Base-by-base conservation (phyloP, 1,140 invertebrate species). In the Periplaneta americana region DNA sequence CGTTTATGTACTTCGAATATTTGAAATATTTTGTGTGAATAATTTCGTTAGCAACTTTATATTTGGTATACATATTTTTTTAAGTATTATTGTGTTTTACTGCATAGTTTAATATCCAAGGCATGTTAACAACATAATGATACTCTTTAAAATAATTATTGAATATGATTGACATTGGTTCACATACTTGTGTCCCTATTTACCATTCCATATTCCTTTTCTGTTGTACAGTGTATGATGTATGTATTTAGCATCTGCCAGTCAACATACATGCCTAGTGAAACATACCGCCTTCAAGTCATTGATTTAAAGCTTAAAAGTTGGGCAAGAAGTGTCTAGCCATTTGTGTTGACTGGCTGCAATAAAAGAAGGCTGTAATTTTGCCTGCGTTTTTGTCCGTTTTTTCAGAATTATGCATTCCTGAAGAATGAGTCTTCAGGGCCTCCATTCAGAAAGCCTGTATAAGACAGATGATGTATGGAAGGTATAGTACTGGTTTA, bases 321-420 rank as follows among this genome's bases (percentile, higher is more conserved):
- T 22, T 76, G 6, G 33, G 8, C 33, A 76, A 22, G 33, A 17
- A 34, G 15, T 11, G 11, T 32, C 22, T 32, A 57, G 79, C 57
- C 79, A 80, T 80, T 66, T 80, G 33, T 80, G 80, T 80, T 66
- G 80, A 80, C 31, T 80, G 35, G 33, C 74, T 37, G 13, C 31
- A 33, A 75, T 22, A 22, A 66, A 66, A 75, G 74, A 80, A 80
- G 80, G 57, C 80, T 80, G 80, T 80, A 80, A 80, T 80, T 80
- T 80, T 80, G 80, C 80, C 80, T 80, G 80, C 80, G 48, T 80
- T 74, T 75, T 80, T 80, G 74, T 80, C 80, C 80, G 74, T 66
- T 66, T 80, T 80, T 80, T 80, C 80, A 80, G 80, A 80, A 33
- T 80, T 34, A 74, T 80, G 74, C 80, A 74, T 17, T 34, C 80